Conservation (phyloP, 2,113 vertebrate genomes). For the Boulengeromyrus knoepffleri region DNA sequence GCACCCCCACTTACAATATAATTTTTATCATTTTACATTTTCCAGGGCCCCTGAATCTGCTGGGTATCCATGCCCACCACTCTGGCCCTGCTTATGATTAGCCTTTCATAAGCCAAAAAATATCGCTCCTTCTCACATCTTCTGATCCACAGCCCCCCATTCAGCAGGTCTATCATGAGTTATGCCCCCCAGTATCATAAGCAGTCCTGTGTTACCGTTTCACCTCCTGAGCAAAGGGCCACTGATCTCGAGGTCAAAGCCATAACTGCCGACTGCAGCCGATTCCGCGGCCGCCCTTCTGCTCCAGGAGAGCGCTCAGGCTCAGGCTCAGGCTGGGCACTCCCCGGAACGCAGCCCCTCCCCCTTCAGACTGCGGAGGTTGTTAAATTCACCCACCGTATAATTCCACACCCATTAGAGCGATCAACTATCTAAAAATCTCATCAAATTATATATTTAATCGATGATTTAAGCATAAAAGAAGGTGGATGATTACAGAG, state of each 20-base stretch:
- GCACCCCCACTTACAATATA: background rate
- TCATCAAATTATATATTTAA: background rate
- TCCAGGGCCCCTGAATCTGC: background rate
- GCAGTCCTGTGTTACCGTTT: background rate
- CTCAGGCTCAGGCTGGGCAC: background rate
- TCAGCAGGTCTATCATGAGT: background rate
- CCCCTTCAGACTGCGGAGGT: background rate
- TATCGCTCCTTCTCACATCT: background rate
- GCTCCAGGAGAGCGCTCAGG: background rate
- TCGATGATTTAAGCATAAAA: background rate
- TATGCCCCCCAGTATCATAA: background rate
- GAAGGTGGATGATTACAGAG: background rate
- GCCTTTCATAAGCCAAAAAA: background rate
- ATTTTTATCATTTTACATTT: background rate
- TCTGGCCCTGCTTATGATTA: background rate
- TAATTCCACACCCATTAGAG: background rate
- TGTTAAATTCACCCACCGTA: background rate
- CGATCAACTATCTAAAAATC: background rate
- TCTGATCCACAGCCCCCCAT: background rate
- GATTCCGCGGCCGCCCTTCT: background rate
- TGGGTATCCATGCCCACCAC: background rate
- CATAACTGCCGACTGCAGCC: background rate
- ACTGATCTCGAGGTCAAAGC: background rate
- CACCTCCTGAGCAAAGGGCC: background rate
- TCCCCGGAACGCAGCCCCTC: background rate